Evolutionary conservation across 1,140 invertebrate genomes (phyloP).

Genomic region (Linepithema humile): DNA sequence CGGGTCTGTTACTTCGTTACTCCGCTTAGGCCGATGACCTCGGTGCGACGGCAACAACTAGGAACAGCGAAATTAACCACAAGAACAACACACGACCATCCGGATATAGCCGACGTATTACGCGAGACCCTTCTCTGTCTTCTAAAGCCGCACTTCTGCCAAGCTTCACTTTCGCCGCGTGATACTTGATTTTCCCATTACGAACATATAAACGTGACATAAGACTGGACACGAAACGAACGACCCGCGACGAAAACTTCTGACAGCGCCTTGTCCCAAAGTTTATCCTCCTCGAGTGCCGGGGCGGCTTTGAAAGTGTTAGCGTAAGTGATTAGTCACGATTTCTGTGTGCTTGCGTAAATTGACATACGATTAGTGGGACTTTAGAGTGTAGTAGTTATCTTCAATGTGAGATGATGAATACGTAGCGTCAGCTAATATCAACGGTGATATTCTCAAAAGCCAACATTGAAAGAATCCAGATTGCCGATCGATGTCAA

Average conservation of each 20-base stretch:
- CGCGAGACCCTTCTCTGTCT: slow-evolving; percentile 54
- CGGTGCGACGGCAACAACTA: slow-evolving; percentile 50
- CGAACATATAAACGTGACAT: not conserved
- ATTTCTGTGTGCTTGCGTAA: slow-evolving; percentile 13
- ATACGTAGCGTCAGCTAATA: not conserved
- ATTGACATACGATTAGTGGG: slow-evolving; percentile 26
- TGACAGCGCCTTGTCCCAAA: slow-evolving; percentile 19
- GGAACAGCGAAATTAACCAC: slow-evolving; percentile 61
- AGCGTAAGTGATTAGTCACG: slow-evolving; percentile 39
- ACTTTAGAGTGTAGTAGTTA: not conserved
- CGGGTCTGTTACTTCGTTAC: slow-evolving; percentile 49
- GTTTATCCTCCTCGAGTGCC: slow-evolving; percentile 2
- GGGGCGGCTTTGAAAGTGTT: slow-evolving; percentile 37
- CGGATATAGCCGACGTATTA: slow-evolving; percentile 70
- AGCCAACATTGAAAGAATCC: not conserved
- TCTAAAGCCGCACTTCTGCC: slow-evolving; percentile 11
- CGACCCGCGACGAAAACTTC: slow-evolving; percentile 23
- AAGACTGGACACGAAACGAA: not conserved
- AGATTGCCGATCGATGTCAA: not conserved
- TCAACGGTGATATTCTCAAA: not conserved
- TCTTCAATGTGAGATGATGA: not conserved
- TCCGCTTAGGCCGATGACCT: slow-evolving; percentile 57
- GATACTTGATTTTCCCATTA: slow-evolving; percentile 36
- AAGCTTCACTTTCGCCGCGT: not conserved
- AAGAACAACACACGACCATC: slow-evolving; percentile 66